These are phyloP conservation scores for Noctua comes DNA, from an alignment of 2,888 invertebrate species.

Conservation along the genomic window DNA sequence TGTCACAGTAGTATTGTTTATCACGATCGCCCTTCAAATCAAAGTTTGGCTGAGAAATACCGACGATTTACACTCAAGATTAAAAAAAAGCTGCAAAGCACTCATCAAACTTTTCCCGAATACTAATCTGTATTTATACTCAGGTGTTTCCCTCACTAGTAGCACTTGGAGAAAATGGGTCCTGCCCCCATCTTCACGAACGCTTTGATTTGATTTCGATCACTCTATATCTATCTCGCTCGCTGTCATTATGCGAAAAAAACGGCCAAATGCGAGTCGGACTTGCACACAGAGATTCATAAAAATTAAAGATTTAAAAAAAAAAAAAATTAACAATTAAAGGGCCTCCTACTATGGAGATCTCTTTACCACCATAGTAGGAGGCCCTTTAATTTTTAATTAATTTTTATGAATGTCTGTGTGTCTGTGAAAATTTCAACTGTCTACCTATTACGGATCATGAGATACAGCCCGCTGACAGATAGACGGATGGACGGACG, in stretches of 20 bases:
- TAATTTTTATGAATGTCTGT: too few relatives aligned
- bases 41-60: constrained; percentile 27
- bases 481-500: too few relatives aligned
- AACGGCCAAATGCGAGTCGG: too few relatives aligned
- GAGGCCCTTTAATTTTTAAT: too few relatives aligned
- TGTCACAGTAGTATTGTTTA: constrained; percentile 68
- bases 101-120: neutral
- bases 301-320: too few relatives aligned
- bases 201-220: neutral
- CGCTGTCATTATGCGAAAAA: neutral
- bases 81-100: neutral
- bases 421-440: too few relatives aligned
- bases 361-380: too few relatives aligned
- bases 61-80: neutral
- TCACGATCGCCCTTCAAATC: neutral
- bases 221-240: neutral
- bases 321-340: too few relatives aligned
- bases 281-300: too few relatives aligned
- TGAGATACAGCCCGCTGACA: too few relatives aligned
- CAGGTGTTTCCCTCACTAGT: neutral
- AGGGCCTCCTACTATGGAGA: too few relatives aligned
- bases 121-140: neutral
- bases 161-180: neutral
- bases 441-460: too few relatives aligned
- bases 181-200: neutral